Evolutionary conservation across 2,113 vertebrate species (phyloP).

Genomic region (Cricetomys ansorgei): DNA sequence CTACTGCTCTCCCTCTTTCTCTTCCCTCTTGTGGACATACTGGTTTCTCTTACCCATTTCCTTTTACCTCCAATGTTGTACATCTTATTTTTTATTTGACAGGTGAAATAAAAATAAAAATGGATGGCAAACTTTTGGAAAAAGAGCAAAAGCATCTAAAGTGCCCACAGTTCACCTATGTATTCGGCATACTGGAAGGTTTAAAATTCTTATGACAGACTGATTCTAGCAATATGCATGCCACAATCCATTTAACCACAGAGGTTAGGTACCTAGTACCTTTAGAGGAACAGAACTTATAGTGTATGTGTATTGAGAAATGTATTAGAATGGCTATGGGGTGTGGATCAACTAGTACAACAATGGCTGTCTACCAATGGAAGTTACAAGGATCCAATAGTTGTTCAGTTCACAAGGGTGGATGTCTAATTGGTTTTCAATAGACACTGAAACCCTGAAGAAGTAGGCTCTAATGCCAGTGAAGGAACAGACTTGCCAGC

Average conservation of each 20-base stretch:
- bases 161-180: background rate
- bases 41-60: background rate
- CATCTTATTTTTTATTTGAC: background rate
- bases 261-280: background rate
- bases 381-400: background rate
- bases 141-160: background rate
- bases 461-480: background rate
- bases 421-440: background rate
- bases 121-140: background rate
- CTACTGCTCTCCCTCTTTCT: too few relatives aligned
- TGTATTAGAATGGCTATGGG: background rate
- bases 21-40: background rate
- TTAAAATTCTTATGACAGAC: background rate
- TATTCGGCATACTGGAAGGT: background rate
- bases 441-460: background rate
- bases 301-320: background rate
- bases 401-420: background rate
- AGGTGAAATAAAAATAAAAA: background rate
- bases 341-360: background rate
- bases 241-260: background rate
- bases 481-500: background rate
- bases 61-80: background rate
- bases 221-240: background rate
- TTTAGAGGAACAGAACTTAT: background rate
- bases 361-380: background rate